These are phyloP conservation scores for Scaeva pyrastri DNA, from an alignment of 2,888 invertebrate genomes.

Conservation along the genomic window DNA sequence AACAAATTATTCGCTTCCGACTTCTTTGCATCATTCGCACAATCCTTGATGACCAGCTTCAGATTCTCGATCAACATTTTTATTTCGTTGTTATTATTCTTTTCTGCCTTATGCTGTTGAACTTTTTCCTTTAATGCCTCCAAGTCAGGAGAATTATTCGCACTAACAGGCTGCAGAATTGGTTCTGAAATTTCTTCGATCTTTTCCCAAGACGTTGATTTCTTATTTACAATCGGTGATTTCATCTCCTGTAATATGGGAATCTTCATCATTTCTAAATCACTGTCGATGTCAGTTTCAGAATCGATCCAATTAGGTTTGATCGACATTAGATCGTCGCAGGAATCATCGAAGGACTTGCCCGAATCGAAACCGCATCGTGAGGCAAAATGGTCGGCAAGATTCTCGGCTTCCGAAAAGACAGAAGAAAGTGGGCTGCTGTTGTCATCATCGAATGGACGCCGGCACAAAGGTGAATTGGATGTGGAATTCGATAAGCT, in stretches of 20 bases:
- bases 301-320: slow-evolving; percentile 77
- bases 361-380: slow-evolving; percentile 71
- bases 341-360: slow-evolving; percentile 77
- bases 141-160: slow-evolving; percentile 52
- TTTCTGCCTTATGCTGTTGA: slow-evolving; percentile 60
- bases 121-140: slow-evolving; percentile 70
- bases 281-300: slow-evolving; percentile 78
- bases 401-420: slow-evolving; percentile 74
- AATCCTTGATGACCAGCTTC: slow-evolving; percentile 77
- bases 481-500: slow-evolving; percentile 78
- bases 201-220: slow-evolving; percentile 27
- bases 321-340: slow-evolving; percentile 77
- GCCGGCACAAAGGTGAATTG: slow-evolving; percentile 76
- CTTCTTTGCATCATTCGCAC: slow-evolving; percentile 76
- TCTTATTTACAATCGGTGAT: slow-evolving; percentile 63
- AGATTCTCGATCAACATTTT: slow-evolving; percentile 77
- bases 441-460: slow-evolving; percentile 41
- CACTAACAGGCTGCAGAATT: not conserved
- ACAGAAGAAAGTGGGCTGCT: slow-evolving; percentile 70
- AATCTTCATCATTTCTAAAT: slow-evolving; percentile 79
- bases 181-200: not conserved
- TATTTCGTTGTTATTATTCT: slow-evolving; percentile 76
- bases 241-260: slow-evolving; percentile 77
- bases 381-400: slow-evolving; percentile 74
- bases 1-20: slow-evolving; percentile 76